Evolutionary conservation across 1,140 invertebrate genomes (phyloP).

Genomic region (Euura saliciscinereae): DNA sequence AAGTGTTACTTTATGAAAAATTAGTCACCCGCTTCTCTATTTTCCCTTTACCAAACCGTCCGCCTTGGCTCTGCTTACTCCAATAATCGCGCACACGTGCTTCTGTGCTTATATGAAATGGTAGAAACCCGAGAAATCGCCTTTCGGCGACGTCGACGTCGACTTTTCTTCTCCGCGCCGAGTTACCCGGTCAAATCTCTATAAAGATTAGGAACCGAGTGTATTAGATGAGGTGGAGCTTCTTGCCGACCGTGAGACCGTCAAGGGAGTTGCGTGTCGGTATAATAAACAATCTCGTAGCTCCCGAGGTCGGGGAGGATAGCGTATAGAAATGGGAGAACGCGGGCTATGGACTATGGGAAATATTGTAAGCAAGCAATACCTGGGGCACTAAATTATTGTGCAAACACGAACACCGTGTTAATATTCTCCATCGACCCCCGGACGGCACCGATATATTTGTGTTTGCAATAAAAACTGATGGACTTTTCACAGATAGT

Average conservation of each 20-base stretch:
- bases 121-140: no score
- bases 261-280: slow-evolving; percentile 1
- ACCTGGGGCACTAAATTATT: slow-evolving; percentile 20
- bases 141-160: no score
- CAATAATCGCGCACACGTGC: neutral
- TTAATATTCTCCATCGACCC: neutral
- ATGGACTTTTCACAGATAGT: slow-evolving; percentile 13
- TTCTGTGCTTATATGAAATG: no score
- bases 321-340: neutral
- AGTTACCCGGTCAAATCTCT: no score
- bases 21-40: slow-evolving; percentile 32
- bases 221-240: no score
- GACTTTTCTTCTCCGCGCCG: no score
- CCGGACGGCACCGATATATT: neutral
- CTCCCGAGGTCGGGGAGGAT: neutral
- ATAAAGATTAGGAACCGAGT: no score
- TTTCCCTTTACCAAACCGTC: neutral
- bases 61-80: no score
- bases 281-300: neutral
- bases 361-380: slow-evolving; percentile 24
- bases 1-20: slow-evolving; percentile 44
- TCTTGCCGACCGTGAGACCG: neutral
- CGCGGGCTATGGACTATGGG: neutral
- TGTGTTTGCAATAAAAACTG: slow-evolving; percentile 10
- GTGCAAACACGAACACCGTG: slow-evolving; percentile 15